phyloP scores from a whole-genome alignment of 2,888 invertebrate species.

The Drosophila mimetica region DNA sequence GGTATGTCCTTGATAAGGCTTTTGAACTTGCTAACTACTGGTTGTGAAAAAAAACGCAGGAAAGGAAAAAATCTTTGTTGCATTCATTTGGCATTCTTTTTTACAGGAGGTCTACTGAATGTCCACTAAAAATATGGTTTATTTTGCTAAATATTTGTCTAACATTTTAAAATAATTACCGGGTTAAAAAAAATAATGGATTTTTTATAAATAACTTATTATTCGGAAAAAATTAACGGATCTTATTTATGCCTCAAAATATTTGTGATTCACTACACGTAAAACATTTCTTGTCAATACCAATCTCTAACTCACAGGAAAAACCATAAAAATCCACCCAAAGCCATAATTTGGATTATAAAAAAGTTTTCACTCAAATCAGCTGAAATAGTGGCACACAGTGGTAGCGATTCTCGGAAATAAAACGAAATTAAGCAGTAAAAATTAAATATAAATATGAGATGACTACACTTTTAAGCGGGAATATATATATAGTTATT shows the following conservation, averaged over 20 bases:
- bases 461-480: not conserved
- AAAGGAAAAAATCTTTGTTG: too few species aligned
- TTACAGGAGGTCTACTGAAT: too few species aligned
- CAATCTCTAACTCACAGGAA: not conserved
- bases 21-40: not conserved
- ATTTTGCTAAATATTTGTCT: too few species aligned
- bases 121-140: too few species aligned
- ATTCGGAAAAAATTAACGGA: not conserved
- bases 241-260: not conserved
- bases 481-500: constrained; percentile 13
- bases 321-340: constrained; percentile 14
- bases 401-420: not conserved
- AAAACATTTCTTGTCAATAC: not conserved
- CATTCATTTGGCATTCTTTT: too few species aligned
- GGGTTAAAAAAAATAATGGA: too few species aligned
- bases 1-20: not conserved
- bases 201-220: not conserved
- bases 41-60: too few species aligned
- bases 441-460: constrained; percentile 50
- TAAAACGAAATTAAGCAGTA: constrained; percentile 34
- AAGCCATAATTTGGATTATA: constrained; percentile 13
- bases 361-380: constrained; percentile 32
- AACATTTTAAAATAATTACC: too few species aligned
- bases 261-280: not conserved
- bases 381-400: constrained; percentile 21